Evolutionary conservation across 30 jellyfish, hydroid and myxozoan species (phyloP).

Genomic region (Catostylus mosaicus): DNA sequence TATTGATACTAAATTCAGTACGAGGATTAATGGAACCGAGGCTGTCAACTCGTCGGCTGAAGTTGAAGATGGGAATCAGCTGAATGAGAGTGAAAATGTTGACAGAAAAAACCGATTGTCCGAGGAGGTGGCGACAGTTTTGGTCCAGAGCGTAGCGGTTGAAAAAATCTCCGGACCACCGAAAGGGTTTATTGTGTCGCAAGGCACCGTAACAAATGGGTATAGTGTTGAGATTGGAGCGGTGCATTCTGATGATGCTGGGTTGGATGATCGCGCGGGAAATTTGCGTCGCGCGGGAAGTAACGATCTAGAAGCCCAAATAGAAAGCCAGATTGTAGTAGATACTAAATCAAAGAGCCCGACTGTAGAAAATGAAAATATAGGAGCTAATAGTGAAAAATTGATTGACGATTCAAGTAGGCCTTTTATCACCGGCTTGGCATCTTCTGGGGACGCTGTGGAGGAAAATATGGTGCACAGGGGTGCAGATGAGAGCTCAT

Average conservation of each 20-base stretch:
- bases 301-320: too few relatives aligned
- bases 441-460: neutral
- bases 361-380: neutral
- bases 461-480: neutral
- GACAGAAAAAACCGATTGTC: neutral
- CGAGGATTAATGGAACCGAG: neutral
- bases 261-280: neutral
- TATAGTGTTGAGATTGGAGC: neutral
- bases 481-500: neutral
- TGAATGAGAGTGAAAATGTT: neutral
- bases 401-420: neutral
- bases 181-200: neutral
- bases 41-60: neutral
- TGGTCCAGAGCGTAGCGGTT: neutral
- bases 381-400: neutral
- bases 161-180: neutral
- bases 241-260: neutral
- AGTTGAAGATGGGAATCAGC: neutral
- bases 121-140: neutral
- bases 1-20: neutral
- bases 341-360: neutral
- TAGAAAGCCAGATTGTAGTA: neutral
- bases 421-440: neutral
- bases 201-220: too few relatives aligned
- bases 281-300: too few relatives aligned